These are phyloP conservation scores for Gracilinanus agilis DNA, from an alignment of 2,113 vertebrate genomes.

Conservation along the genomic window DNA sequence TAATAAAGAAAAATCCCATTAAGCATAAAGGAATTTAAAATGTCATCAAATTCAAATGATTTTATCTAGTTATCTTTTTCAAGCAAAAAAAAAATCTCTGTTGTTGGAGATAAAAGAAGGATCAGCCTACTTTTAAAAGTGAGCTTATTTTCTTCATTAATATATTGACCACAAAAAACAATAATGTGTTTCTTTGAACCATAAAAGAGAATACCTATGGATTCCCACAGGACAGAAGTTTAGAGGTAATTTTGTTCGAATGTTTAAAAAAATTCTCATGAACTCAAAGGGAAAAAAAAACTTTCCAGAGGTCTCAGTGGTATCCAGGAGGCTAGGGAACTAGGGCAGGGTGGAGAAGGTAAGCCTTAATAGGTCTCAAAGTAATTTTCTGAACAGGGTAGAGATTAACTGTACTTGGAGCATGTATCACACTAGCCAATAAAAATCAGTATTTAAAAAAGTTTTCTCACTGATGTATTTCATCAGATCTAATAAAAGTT, in stretches of 20 bases:
- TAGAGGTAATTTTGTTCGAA: not conserved
- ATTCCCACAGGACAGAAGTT: not conserved
- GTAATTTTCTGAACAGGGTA: not conserved
- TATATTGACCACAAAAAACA: not conserved
- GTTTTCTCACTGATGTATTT: not conserved
- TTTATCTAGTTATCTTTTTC: not conserved
- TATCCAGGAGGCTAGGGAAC: not conserved
- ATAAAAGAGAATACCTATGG: not conserved
- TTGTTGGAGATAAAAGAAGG: not conserved
- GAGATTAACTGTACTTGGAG: not conserved
- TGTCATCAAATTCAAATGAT: not conserved
- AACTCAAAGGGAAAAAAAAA: not conserved
- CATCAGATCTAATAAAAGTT: not conserved
- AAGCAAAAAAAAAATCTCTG: not conserved
- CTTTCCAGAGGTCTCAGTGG: not conserved
- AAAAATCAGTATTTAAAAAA: not conserved
- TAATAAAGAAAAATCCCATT: not conserved
- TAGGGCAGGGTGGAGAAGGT: rapidly evolving
- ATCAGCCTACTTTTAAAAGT: not conserved
- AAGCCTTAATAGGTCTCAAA: not conserved
- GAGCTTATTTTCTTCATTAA: not conserved
- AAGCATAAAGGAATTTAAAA: not conserved
- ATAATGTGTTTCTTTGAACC: not conserved
- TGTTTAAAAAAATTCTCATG: not conserved
- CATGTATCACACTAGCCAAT: not conserved